Base-by-base conservation (phyloP, 2,888 invertebrate genomes). In the Alcis repandata region DNA sequence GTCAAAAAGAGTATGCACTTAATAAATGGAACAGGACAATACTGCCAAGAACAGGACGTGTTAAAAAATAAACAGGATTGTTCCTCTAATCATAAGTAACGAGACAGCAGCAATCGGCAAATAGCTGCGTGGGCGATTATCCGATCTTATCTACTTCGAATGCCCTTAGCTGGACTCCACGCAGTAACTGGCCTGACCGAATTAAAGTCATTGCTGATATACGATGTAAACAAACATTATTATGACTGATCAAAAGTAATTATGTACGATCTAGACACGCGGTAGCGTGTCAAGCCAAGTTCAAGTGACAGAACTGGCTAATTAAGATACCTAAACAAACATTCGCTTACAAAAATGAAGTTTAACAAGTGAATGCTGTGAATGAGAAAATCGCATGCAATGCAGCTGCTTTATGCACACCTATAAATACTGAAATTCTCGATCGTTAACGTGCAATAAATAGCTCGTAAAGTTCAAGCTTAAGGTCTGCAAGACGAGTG, bases 121-220 rank as follows among this genome's bases (percentile, higher is more conserved):
- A 78, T 79, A 73, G 84, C 80, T 85, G 85, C 82, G 90, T 87
- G 84, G 90, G 89, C 83, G 85, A 86, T 88, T 85, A 85, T 80
- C 82, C 77, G 84, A 87, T 87, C 73, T 79, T 88, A 88, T 88
- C 86, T 83, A 70, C 72, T 76, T 74, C 52, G 70, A 73, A 75
- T 82, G 79, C 82, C 79, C 75, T 78, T 77, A 73, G 76, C 76
- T 72, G 72, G 60, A 76, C 74, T 78, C 74, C 76, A 79, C 71
- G 72, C 65, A 36, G 59, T 59, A 32, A 67, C 36, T 49, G 59
- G 51, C 59, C 48, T 33, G 32, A 19, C 51, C 51, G 46, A 51
- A 63, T 40, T 49, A 57, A 60, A 32, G 45, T 52, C 59, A 56
- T 32, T 51, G 53, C 43, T 40, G 52, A 58, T 48, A 51, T 58